These are phyloP conservation scores for Procambarus virginalis DNA, from an alignment of 1,140 invertebrate genomes.

Conservation along the genomic window DNA sequence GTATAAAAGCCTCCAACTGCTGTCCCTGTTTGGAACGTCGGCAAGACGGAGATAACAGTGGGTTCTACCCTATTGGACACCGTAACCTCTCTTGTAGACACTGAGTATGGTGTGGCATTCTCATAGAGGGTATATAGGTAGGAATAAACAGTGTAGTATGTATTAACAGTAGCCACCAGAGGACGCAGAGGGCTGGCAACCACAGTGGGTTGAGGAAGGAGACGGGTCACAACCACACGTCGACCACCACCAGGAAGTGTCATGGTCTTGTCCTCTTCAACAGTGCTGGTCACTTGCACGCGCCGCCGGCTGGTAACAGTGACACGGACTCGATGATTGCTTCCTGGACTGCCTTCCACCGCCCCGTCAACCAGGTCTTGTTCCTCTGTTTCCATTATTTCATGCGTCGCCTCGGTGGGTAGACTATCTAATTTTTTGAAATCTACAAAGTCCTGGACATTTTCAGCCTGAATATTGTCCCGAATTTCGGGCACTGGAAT, in stretches of 20 bases:
- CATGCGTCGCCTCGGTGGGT: conserved; percentile 23
- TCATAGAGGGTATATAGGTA: conserved; percentile 71
- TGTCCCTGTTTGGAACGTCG: conserved; percentile 65
- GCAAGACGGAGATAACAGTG: conserved; percentile 66
- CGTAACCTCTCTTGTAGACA: conserved; percentile 70
- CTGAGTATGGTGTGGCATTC: conserved; percentile 28
- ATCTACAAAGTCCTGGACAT: conserved; percentile 12
- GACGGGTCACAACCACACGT: conserved; percentile 45
- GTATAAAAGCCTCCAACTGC: conserved; percentile 71
- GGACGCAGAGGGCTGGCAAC: conserved; percentile 36
- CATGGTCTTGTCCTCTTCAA: conserved; percentile 34
- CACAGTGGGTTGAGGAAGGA: conserved; percentile 43
- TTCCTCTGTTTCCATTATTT: conserved; percentile 50
- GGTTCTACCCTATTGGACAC: conserved; percentile 71
- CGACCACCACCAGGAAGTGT: conserved; percentile 40
- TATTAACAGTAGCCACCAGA: conserved; percentile 67
- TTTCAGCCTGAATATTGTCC: neutral
- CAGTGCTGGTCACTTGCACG: conserved; percentile 29
- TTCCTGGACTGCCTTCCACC: conserved; percentile 69
- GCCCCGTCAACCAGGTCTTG: conserved; percentile 16
- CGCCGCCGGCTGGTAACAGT: conserved; percentile 74
- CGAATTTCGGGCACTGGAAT: neutral
- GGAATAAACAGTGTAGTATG: conserved; percentile 71
- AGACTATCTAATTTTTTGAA: conserved; percentile 11
- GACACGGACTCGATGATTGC: conserved; percentile 18